Conservation (phyloP, 2,113 vertebrate species). For the Clarias magur region DNA sequence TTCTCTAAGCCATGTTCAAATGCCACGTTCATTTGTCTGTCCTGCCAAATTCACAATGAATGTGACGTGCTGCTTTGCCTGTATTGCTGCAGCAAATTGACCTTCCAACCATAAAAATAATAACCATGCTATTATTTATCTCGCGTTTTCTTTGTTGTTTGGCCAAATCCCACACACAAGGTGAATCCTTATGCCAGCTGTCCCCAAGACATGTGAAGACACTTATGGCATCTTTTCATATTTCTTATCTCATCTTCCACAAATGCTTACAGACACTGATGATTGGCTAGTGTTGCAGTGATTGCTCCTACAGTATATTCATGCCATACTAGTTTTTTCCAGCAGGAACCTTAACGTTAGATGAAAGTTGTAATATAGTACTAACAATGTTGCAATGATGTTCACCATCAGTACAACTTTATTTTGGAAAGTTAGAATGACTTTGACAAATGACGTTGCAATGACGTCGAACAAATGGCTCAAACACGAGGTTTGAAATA, state of each 20-base stretch:
- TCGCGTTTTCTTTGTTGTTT: not conserved
- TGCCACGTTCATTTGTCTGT: not conserved
- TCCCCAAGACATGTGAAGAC: not conserved
- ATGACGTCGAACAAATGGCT: no score
- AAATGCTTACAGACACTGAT: not conserved
- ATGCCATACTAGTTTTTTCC: no score
- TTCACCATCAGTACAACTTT: no score
- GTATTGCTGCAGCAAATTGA: not conserved
- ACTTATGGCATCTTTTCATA: not conserved
- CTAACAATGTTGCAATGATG: no score
- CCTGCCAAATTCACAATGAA: not conserved
- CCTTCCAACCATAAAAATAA: not conserved
- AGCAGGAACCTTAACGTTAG: no score
- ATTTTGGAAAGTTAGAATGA: no score
- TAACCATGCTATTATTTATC: not conserved
- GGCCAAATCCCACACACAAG: not conserved
- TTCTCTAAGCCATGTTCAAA: constrained; percentile 6
- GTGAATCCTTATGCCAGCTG: not conserved
- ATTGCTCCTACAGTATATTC: not conserved
- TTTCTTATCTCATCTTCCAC: not conserved
- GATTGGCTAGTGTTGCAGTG: not conserved
- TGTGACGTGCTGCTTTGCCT: not conserved
- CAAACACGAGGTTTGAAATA: no score
- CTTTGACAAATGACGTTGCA: no score
- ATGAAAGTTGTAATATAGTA: no score